Evolutionary conservation across 2,888 invertebrate genomes (phyloP).

Genomic region (Lepidocyrtinus sp.): DNA sequence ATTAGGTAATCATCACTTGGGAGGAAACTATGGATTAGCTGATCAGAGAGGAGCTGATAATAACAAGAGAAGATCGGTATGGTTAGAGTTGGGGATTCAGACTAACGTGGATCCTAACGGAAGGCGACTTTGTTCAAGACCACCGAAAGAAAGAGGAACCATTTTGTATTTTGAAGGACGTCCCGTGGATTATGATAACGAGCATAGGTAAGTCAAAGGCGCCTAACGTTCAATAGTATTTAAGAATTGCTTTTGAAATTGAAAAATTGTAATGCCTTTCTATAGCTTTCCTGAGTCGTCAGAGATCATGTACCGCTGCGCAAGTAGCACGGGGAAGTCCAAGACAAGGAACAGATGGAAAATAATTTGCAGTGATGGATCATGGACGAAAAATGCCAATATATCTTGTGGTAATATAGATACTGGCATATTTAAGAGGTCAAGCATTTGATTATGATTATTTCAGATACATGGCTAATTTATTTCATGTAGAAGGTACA

Average conservation of each 20-base stretch:
- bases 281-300: conserved; percentile 83
- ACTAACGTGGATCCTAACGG: conserved; percentile 30
- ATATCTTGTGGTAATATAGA: conserved; percentile 81
- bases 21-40: conserved; percentile 14
- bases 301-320: conserved; percentile 86
- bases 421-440: conserved; percentile 15
- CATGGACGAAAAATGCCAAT: conserved; percentile 84
- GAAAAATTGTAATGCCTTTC: too few species aligned
- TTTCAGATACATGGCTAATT: too few species aligned
- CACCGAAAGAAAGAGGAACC: conserved; percentile 84
- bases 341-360: conserved; percentile 82
- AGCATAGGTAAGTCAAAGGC: conserved; percentile 73
- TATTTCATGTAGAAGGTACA: conserved; percentile 29
- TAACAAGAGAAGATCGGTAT: conserved; percentile 47
- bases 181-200: conserved; percentile 77
- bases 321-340: conserved; percentile 50
- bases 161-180: conserved; percentile 80
- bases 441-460: not conserved
- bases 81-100: conserved; percentile 41
- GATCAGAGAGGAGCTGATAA: conserved; percentile 36
- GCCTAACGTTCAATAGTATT: too few species aligned
- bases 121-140: conserved; percentile 77
- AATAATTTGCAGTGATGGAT: conserved; percentile 87
- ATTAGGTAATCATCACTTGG: not conserved
- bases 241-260: too few species aligned